Conservation (phyloP, 2,888 invertebrate genomes). For the Agrenia bidenticulata region DNA sequence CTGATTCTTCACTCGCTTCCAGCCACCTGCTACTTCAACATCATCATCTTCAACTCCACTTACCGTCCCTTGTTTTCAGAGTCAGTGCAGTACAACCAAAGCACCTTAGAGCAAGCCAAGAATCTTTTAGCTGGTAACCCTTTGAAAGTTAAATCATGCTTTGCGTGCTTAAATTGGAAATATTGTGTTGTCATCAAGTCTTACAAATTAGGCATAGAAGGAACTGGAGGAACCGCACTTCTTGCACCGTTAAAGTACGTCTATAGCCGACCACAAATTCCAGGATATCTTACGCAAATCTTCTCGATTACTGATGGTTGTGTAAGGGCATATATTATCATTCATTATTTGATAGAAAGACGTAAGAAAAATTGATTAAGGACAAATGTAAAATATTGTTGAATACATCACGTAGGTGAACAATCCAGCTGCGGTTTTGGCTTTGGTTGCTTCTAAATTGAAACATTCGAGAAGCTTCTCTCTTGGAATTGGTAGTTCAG, state of each 20-base stretch:
- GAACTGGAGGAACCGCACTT: slow-evolving; percentile 21
- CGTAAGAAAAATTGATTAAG: neutral
- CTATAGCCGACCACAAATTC: slow-evolving; percentile 18
- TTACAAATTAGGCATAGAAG: slow-evolving; percentile 12
- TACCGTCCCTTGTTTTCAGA: slow-evolving; percentile 21
- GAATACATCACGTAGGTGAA: slow-evolving; percentile 17
- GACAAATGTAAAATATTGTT: neutral
- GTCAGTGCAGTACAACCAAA: slow-evolving; percentile 28
- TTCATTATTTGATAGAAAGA: neutral
- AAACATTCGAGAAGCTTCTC: slow-evolving; percentile 38
- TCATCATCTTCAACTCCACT: slow-evolving; percentile 15
- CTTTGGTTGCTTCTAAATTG: slow-evolving; percentile 27
- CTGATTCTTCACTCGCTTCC: slow-evolving; percentile 36
- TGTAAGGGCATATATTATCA: slow-evolving; percentile 1
- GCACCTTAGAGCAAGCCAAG: slow-evolving; percentile 25
- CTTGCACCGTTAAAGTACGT: slow-evolving; percentile 21
- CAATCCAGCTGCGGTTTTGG: slow-evolving; percentile 20
- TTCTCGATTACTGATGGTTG: slow-evolving; percentile 34
- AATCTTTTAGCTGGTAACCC: slow-evolving; percentile 13
- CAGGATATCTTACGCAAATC: slow-evolving; percentile 38
- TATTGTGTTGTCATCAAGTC: neutral
- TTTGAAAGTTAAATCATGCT: neutral
- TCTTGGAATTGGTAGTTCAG: slow-evolving; percentile 28
- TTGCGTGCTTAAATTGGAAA: neutral
- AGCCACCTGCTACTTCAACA: slow-evolving; percentile 35